phyloP scores from a whole-genome alignment of 2,797 vertebrate genomes.

The Dipus sagitta region DNA sequence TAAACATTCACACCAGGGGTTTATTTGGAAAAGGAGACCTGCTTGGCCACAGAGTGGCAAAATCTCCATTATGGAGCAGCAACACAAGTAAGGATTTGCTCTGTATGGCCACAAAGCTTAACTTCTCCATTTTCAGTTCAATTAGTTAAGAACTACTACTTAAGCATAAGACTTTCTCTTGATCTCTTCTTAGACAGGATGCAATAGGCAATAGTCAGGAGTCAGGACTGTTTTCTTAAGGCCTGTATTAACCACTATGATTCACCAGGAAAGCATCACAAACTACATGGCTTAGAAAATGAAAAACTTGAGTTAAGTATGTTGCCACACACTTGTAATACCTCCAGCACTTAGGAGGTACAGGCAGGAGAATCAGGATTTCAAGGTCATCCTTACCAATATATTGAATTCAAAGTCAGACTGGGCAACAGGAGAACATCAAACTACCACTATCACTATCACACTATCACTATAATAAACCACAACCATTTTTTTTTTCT shows the following conservation, averaged over 20 bases:
- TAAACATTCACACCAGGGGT: not conserved
- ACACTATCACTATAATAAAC: not conserved
- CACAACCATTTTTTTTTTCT: not conserved
- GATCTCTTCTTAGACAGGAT: not conserved
- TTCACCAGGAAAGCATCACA: not conserved
- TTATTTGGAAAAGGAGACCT: not conserved
- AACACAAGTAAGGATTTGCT: not conserved
- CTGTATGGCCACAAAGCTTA: not conserved
- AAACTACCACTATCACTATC: not conserved
- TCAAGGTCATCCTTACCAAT: not conserved
- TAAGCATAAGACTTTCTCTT: not conserved
- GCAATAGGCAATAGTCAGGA: not conserved
- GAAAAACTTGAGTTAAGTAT: not conserved
- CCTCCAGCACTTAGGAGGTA: not conserved
- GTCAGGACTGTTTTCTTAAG: not conserved
- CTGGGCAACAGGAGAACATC: not conserved
- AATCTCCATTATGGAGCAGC: not conserved
- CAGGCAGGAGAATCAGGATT: not conserved
- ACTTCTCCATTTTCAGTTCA: not conserved
- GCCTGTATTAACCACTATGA: not conserved
- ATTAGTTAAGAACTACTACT: not conserved
- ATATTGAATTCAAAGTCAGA: not conserved
- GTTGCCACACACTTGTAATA: not conserved
- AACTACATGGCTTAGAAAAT: not conserved
- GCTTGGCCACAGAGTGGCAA: not conserved